Percentiles rank a stretch among this genome's conserved stretches.
Conservation (phyloP, 1,140 invertebrate species). For the Scaptomyza hsui region DNA sequence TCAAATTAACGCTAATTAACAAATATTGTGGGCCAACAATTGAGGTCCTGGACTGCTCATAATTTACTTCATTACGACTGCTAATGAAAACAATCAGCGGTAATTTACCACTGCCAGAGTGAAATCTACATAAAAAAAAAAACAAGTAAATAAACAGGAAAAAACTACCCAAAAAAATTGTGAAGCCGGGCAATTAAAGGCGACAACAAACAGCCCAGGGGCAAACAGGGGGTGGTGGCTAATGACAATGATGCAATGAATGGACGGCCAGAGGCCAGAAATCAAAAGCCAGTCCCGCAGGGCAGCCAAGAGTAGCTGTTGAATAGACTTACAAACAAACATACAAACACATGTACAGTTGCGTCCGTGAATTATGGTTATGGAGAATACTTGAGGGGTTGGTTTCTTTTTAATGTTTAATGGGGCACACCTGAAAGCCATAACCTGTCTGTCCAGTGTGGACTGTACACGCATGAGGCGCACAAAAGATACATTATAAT, state of each 20-base stretch:
- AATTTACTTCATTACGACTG: conserved; percentile 81
- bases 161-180: conserved; percentile 67
- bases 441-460: conserved; percentile 55
- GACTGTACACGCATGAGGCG: conserved; percentile 69
- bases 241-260: conserved; percentile 70
- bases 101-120: conserved; percentile 61
- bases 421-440: conserved; percentile 71
- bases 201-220: conserved; percentile 72
- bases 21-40: conserved; percentile 44
- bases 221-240: conserved; percentile 64
- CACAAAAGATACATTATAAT: conserved; percentile 78
- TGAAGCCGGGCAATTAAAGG: conserved; percentile 70
- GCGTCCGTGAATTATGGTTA: conserved; percentile 61
- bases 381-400: conserved; percentile 34
- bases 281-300: conserved; percentile 74
- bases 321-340: conserved; percentile 52
- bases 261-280: conserved; percentile 53
- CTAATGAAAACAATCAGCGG: conserved; percentile 81
- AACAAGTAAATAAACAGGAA: conserved; percentile 50
- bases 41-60: conserved; percentile 61
- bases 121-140: conserved; percentile 59
- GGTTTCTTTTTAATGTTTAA: conserved; percentile 29
- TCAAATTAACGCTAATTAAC: conserved; percentile 82
- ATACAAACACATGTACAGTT: conserved; percentile 55
- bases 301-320: conserved; percentile 44